Base-by-base conservation (phyloP, 2,797 vertebrate species). In the Thripadectes ignobilis region DNA sequence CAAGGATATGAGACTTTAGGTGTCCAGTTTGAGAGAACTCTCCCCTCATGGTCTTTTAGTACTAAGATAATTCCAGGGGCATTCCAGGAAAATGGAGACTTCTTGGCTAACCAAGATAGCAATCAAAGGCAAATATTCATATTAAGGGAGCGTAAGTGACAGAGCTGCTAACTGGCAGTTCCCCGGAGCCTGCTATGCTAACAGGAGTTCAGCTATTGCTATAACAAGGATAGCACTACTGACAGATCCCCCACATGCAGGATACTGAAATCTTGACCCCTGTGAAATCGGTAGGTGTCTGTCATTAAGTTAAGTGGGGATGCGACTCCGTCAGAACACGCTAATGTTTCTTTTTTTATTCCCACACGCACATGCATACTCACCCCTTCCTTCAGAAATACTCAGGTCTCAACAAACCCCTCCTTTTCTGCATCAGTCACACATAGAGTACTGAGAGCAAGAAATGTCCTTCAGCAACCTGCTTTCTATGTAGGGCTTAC, bases 91-190 rank as follows among this genome's bases (percentile, higher is more conserved):
- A 55, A 61, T 1, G 9, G 81, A 90, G 76, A 45, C 38, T 71
- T 69, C 66, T 41, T 84, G 59, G 55, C 48, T 96, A 95, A 85
- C 91, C 71, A 95, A 97, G 96, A 94, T 95, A 96, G 96, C 95
- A 96, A 51, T 97, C 84, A 2, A 76, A 92, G 7, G 30, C 67
- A 63, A 59, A 52, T n/a, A 22, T 46, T 93, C 73, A 15, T 71
- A 49, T 36, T 63, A 59, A 79, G 45, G 39, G 78, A 97, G 61
- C 0, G 0, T 20, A 63, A 93, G 76, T 85, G 92, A 95, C 92
- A 96, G 95, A 95, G 86, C 93, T 95, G 96, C 86, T 94, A 97
- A 95, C 94, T 85, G 90, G 90, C 92, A 94, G 88, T 1, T 93
- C 90, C 34, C 48, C 0, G 32, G 63, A 88, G 84, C 91, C 92